Percentiles rank a stretch among this genome's conserved stretches.
Evolutionary conservation across 2,113 vertebrate genomes (phyloP).

Genomic region (human): DNA sequence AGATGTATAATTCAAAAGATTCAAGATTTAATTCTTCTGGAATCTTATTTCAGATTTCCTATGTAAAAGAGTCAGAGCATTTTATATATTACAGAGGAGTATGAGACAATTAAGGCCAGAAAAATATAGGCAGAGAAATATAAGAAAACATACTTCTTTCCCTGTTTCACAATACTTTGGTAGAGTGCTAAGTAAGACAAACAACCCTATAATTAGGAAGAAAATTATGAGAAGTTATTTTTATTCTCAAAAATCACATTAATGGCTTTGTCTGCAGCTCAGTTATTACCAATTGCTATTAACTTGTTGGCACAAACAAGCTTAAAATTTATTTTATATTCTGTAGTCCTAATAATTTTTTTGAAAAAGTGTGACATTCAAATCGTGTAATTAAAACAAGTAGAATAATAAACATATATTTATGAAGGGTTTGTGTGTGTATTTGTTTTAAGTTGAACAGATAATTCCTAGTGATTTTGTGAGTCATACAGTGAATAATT

Average conservation of each 20-base stretch:
- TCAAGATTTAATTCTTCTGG: constrained; percentile 21
- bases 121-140: constrained; percentile 61
- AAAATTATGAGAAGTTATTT: constrained; percentile 59
- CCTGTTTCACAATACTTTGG: constrained; percentile 55
- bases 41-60: constrained; percentile 63
- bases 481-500: constrained; percentile 78
- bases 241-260: constrained; percentile 71
- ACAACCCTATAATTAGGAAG: constrained; percentile 70
- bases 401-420: constrained; percentile 75
- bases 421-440: constrained; percentile 62
- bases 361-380: constrained; percentile 63
- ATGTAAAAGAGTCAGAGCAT: neutral
- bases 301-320: constrained; percentile 62
- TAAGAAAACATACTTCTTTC: constrained; percentile 45
- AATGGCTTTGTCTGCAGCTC: constrained; percentile 66
- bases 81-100: constrained; percentile 56
- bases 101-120: constrained; percentile 21
- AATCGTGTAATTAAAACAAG: constrained; percentile 62
- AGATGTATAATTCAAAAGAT: constrained; percentile 52
- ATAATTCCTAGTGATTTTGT: constrained; percentile 70
- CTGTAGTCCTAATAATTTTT: constrained; percentile 65
- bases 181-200: constrained; percentile 72
- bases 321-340: constrained; percentile 71
- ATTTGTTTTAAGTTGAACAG: constrained; percentile 67
- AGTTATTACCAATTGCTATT: constrained; percentile 68